Percentiles rank a stretch among this genome's conserved stretches.
Conservation (phyloP, 2,888 invertebrate genomes). For the Sympetrum striolatum region DNA sequence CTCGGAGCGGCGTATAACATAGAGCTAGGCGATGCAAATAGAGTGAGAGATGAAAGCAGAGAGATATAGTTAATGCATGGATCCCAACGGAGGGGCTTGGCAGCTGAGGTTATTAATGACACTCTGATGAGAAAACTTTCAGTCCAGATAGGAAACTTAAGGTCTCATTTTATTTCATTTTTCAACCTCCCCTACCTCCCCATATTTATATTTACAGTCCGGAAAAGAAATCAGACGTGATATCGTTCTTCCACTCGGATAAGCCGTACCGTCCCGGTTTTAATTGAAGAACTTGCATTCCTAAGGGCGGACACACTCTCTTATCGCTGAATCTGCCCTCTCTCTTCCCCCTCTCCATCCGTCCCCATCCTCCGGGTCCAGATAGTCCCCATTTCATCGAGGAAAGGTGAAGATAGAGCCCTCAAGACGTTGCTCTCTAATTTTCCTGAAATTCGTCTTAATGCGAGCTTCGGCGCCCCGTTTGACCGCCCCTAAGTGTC, state of each 20-base stretch:
- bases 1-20: neutral
- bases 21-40: neutral
- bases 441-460: neutral
- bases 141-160: slow-evolving; percentile 37
- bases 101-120: slow-evolving; percentile 36
- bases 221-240: slow-evolving; percentile 7
- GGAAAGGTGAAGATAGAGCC: too few relatives aligned
- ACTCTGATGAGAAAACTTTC: slow-evolving; percentile 41
- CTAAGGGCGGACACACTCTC: neutral
- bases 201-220: slow-evolving; percentile 3
- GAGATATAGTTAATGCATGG: slow-evolving; percentile 37
- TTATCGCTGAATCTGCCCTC: neutral
- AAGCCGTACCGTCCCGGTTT: neutral
- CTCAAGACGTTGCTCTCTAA: neutral
- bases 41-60: neutral
- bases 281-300: slow-evolving; percentile 8
- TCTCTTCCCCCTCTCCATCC: neutral
- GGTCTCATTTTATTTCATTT: slow-evolving; percentile 14
- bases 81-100: slow-evolving; percentile 11
- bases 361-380: neutral
- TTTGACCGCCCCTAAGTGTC: slow-evolving; percentile 5
- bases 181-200: neutral
- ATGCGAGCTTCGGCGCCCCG: neutral
- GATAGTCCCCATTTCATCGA: neutral
- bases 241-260: neutral